phyloP scores from a whole-genome alignment of 2,113 vertebrate species.

The Bufo bufo region DNA sequence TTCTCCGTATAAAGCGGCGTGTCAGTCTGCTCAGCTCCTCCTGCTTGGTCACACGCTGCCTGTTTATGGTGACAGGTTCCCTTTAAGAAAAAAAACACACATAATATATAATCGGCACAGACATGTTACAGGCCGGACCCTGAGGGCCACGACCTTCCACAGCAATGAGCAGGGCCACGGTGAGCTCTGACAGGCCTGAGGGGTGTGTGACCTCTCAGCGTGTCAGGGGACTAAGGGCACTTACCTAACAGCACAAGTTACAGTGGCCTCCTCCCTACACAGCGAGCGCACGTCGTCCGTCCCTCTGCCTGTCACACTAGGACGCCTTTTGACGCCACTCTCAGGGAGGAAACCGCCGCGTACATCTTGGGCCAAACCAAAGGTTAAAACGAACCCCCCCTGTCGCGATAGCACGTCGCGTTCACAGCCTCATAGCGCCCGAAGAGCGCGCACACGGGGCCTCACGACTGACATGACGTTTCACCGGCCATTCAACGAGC shows the following conservation, averaged over 20 bases:
- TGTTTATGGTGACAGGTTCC: too few relatives aligned
- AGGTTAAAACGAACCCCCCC: conserved; percentile 37
- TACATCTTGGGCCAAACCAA: conserved; percentile 43
- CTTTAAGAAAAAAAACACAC: too few relatives aligned
- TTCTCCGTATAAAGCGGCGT: too few relatives aligned
- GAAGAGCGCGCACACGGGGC: background rate
- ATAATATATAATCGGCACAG: too few relatives aligned
- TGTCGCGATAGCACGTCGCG: background rate
- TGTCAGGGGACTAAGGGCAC: background rate
- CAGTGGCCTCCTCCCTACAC: conserved; percentile 8
- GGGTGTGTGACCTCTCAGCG: background rate
- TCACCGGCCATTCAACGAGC: conserved; percentile 26
- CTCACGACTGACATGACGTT: conserved; percentile 29
- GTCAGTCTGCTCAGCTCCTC: too few relatives aligned
- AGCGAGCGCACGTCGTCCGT: background rate
- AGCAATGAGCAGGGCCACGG: background rate
- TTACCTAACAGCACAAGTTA: conserved; percentile 38
- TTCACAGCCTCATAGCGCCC: conserved; percentile 15
- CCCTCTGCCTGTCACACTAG: conserved; percentile 1
- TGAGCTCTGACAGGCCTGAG: background rate
- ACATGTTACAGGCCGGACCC: too few relatives aligned
- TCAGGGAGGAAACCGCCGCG: conserved; percentile 1
- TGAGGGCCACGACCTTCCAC: too few relatives aligned
- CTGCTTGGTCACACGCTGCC: too few relatives aligned
- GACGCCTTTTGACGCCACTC: conserved; percentile 16